These are phyloP conservation scores for Ptychochromis oligacanthus DNA, from an alignment of 2,113 vertebrate species.

Conservation along the genomic window DNA sequence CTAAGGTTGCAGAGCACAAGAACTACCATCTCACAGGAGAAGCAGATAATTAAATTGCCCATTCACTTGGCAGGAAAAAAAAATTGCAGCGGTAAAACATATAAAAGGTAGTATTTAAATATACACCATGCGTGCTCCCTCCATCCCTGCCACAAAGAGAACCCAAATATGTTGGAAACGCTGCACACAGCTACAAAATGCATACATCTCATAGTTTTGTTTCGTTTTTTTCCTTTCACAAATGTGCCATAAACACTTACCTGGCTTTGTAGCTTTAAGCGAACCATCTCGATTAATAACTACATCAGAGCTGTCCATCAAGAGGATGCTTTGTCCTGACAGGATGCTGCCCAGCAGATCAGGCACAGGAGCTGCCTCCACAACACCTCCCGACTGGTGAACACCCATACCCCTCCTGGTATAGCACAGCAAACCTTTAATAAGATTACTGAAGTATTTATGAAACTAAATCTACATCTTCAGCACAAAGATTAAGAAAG, in stretches of 20 bases:
- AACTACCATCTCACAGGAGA: background rate
- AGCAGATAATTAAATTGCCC: background rate
- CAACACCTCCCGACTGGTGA: conserved; percentile 61
- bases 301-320: conserved; percentile 91
- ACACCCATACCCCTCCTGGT: conserved; percentile 63
- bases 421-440: conserved; percentile 30
- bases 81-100: background rate
- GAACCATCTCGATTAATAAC: conserved; percentile 95
- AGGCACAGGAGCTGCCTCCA: conserved; percentile 85
- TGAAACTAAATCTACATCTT: background rate
- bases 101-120: background rate
- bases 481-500: background rate
- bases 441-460: conserved; percentile 8
- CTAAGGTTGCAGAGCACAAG: background rate
- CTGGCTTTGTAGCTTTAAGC: conserved; percentile 84
- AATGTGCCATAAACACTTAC: conserved; percentile 68
- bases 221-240: background rate
- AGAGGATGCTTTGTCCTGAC: conserved; percentile 90
- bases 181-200: background rate
- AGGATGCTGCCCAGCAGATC: conserved; percentile 96
- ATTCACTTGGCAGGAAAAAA: background rate
- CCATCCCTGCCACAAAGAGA: too few relatives aligned
- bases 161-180: background rate
- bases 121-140: background rate
- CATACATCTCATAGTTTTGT: too few relatives aligned